These are phyloP conservation scores for Corydoras maculifer DNA, from an alignment of 2,113 vertebrate species.

Conservation along the genomic window DNA sequence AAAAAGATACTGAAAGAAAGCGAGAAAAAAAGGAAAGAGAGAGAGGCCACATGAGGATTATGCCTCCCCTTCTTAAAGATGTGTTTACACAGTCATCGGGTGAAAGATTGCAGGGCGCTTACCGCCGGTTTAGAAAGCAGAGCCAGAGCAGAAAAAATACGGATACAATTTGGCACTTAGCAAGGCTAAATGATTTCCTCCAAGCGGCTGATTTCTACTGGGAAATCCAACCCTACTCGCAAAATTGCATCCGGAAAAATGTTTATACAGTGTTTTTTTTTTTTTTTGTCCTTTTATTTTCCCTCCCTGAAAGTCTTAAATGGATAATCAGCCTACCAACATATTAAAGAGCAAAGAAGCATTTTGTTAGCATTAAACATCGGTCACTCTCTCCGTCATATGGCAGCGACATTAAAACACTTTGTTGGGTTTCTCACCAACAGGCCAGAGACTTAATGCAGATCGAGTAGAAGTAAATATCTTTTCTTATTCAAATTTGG, in stretches of 20 bases:
- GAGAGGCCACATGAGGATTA: slow-evolving; percentile 83
- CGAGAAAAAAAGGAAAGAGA: slow-evolving; percentile 47
- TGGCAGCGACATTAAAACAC: too few relatives aligned
- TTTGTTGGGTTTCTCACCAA: too few relatives aligned
- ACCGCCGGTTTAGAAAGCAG: slow-evolving; percentile 79
- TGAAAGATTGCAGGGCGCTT: slow-evolving; percentile 85
- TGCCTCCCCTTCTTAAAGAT: slow-evolving; percentile 71
- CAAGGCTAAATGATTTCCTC: slow-evolving; percentile 88
- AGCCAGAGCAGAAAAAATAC: slow-evolving; percentile 76
- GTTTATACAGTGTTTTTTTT: slow-evolving; percentile 57
- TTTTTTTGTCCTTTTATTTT: slow-evolving; percentile 2
- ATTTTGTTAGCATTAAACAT: too few relatives aligned
- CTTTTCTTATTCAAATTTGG: too few relatives aligned
- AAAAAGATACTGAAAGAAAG: slow-evolving; percentile 47
- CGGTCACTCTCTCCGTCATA: too few relatives aligned
- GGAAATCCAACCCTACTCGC: slow-evolving; percentile 87
- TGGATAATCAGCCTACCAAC: background rate
- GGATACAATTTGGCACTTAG: slow-evolving; percentile 82
- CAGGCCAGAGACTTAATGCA: too few relatives aligned
- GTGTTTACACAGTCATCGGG: slow-evolving; percentile 83
- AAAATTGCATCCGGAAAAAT: slow-evolving; percentile 92
- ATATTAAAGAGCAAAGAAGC: too few relatives aligned
- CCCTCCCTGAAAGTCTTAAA: background rate
- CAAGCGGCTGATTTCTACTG: slow-evolving; percentile 90
- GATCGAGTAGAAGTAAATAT: too few relatives aligned